phyloP scores from a whole-genome alignment of 2,797 vertebrate genomes.

The Enoplosus armatus region DNA sequence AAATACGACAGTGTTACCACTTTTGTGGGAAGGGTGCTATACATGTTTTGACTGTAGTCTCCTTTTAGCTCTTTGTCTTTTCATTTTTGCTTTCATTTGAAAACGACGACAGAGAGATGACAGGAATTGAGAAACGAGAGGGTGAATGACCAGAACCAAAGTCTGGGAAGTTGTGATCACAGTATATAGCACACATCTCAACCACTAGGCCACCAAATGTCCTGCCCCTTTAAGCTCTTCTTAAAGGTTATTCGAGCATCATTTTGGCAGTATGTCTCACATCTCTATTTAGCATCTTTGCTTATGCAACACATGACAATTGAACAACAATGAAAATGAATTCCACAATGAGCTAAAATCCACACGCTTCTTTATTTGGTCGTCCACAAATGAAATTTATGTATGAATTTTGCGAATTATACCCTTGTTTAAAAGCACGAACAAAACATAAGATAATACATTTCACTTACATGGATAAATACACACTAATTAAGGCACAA shows the following conservation, averaged over 20 bases:
- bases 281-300: neutral
- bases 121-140: neutral
- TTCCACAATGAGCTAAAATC: neutral
- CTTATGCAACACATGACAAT: neutral
- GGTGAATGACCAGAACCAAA: neutral
- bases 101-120: neutral
- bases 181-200: neutral
- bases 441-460: neutral
- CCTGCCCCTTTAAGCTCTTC: neutral
- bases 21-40: too few relatives aligned
- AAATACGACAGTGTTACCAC: too few relatives aligned
- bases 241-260: neutral
- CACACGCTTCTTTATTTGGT: neutral
- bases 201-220: neutral
- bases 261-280: neutral
- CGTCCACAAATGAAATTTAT: neutral
- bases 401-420: neutral
- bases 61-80: too few relatives aligned
- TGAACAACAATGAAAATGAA: neutral
- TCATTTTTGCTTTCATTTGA: too few relatives aligned
- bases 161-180: neutral
- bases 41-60: too few relatives aligned
- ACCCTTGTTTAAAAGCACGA: neutral
- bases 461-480: slow-evolving; percentile 3
- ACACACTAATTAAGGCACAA: slow-evolving; percentile 8